phyloP scores from a whole-genome alignment of 1,140 invertebrate species.

The Drosophila tropicalis region DNA sequence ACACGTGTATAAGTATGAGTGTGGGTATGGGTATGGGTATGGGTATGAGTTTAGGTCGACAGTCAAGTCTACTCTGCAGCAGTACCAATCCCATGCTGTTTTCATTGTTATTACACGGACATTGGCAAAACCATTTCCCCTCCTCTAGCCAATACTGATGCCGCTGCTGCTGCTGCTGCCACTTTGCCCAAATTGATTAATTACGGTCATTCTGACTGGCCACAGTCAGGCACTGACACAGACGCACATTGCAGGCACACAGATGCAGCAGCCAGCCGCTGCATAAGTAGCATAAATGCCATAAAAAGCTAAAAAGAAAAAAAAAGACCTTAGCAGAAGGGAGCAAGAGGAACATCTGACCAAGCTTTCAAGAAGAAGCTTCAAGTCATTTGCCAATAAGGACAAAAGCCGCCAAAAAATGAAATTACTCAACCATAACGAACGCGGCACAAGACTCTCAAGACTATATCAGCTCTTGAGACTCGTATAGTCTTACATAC shows the following conservation, averaged over 20 bases:
- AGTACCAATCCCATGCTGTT: constrained; percentile 66
- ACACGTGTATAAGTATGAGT: constrained; percentile 61
- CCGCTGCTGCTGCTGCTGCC: constrained; percentile 51
- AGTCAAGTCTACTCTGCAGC: not conserved
- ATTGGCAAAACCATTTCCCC: constrained; percentile 57
- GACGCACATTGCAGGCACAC: not conserved
- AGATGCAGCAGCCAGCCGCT: constrained; percentile 31
- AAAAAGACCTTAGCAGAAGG: constrained; percentile 37
- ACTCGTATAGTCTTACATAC: constrained; percentile 45
- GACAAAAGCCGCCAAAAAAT: constrained; percentile 75
- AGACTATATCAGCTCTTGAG: constrained; percentile 22
- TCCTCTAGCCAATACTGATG: constrained; percentile 6
- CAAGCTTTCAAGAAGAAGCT: constrained; percentile 29
- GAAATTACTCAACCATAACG: constrained; percentile 75
- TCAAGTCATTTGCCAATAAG: constrained; percentile 76
- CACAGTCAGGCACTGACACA: constrained; percentile 14
- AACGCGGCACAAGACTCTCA: constrained; percentile 40
- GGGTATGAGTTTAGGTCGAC: constrained; percentile 27
- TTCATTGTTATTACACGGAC: constrained; percentile 81
- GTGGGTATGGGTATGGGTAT: not conserved
- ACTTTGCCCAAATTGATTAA: constrained; percentile 79
- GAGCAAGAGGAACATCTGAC: constrained; percentile 26
- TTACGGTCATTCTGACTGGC: constrained; percentile 72
- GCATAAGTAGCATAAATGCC: constrained; percentile 78
- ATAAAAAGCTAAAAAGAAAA: constrained; percentile 53